Percentiles rank a stretch among this genome's conserved stretches.
Conservation (phyloP, 1,140 invertebrate species). For the Arion vulgaris region DNA sequence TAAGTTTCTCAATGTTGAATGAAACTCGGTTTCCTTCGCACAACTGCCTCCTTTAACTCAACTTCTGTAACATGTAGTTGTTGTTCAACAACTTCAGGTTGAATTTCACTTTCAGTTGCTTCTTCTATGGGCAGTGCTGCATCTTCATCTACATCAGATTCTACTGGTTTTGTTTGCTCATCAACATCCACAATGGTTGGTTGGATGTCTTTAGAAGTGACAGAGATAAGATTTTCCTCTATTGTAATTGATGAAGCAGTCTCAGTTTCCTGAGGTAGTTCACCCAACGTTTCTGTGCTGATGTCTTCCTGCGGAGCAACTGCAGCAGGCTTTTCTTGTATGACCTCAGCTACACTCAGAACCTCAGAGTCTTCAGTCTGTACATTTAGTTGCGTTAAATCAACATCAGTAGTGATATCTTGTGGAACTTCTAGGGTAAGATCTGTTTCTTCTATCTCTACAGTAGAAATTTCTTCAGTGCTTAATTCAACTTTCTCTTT, state of each 20-base stretch:
- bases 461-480: background rate
- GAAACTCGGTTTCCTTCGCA: conserved; percentile 52
- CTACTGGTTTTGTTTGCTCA: background rate
- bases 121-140: background rate
- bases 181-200: conserved; percentile 6
- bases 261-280: background rate
- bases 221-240: conserved; percentile 21
- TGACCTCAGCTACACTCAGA: background rate
- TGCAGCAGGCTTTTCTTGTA: background rate
- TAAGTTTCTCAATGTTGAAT: conserved; percentile 52
- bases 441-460: background rate
- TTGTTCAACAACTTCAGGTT: conserved; percentile 16
- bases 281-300: background rate
- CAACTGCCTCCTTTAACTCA: conserved; percentile 27
- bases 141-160: background rate
- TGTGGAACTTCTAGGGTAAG: background rate
- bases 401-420: background rate
- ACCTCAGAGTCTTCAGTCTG: background rate
- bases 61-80: conserved; percentile 13
- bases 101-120: background rate
- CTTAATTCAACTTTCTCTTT: background rate
- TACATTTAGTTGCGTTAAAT: background rate
- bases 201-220: conserved; percentile 9
- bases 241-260: background rate
- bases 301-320: background rate